These are phyloP conservation scores for Hephaestus fuliginosus DNA, from an alignment of 2,797 vertebrate genomes.

Conservation along the genomic window DNA sequence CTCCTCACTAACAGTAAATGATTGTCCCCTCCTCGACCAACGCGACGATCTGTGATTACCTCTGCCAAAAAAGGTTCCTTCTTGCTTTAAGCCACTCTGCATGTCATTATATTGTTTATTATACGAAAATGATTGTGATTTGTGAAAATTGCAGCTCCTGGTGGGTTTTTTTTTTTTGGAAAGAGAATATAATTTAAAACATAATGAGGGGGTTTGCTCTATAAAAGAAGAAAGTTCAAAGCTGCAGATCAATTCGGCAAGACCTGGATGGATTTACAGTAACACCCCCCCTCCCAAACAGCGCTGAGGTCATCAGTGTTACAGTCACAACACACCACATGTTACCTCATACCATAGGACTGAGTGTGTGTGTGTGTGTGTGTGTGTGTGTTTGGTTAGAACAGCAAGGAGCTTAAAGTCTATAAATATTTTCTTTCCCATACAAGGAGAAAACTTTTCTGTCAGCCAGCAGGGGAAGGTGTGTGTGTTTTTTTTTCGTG, in stretches of 20 bases:
- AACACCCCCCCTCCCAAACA: background rate
- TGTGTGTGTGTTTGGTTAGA: conserved; percentile 27
- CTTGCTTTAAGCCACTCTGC: conserved; percentile 24
- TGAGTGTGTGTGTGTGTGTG: conserved; percentile 29
- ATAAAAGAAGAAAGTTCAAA: conserved; percentile 3
- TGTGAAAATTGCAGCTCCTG: conserved; percentile 49
- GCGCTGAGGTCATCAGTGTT: conserved; percentile 31
- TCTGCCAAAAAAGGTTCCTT: conserved; percentile 24
- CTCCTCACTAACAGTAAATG: conserved; percentile 60
- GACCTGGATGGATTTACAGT: conserved; percentile 23
- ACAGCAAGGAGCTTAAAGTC: conserved; percentile 50
- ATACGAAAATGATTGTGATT: conserved; percentile 32
- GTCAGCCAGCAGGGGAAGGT: conserved; percentile 37
- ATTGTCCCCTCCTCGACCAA: conserved; percentile 60
- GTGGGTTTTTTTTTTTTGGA: conserved; percentile 5
- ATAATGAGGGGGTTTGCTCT: background rate
- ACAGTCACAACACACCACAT: background rate
- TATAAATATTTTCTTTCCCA: conserved; percentile 70
- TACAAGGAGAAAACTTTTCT: conserved; percentile 69
- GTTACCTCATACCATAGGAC: conserved; percentile 40
- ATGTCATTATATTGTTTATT: conserved; percentile 37
- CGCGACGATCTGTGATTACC: conserved; percentile 63
- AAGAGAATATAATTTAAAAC: conserved; percentile 16
- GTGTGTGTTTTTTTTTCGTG: conserved; percentile 21
- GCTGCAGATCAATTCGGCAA: background rate